phyloP scores from a whole-genome alignment of 2,113 vertebrate species.

The Hyperoodon ampullatus region DNA sequence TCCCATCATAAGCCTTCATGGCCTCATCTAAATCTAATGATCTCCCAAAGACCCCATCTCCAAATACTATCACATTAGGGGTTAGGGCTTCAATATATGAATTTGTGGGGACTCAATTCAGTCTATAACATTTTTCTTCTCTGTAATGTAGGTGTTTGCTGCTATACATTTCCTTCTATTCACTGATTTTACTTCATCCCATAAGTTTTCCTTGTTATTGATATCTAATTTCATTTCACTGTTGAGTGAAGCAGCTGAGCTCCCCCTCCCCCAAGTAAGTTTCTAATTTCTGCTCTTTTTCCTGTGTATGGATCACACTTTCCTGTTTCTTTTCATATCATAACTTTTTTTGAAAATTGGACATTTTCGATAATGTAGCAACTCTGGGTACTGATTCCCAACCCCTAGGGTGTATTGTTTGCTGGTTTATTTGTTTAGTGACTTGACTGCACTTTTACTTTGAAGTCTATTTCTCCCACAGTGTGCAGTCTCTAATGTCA shows the following conservation, averaged over 20 bases:
- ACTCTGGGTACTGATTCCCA: neutral
- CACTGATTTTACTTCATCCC: neutral
- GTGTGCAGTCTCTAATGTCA: slow-evolving; percentile 8
- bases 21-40: neutral
- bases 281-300: neutral
- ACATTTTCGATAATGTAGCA: slow-evolving; percentile 11
- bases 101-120: neutral
- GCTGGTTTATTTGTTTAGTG: neutral
- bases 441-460: neutral
- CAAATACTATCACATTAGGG: neutral
- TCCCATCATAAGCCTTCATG: neutral
- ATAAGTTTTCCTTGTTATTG: neutral
- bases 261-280: neutral
- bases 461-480: neutral
- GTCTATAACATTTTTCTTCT: neutral
- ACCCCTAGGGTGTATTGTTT: neutral
- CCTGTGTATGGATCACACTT: neutral
- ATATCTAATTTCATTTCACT: neutral
- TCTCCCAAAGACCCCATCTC: neutral
- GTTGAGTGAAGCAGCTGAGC: neutral
- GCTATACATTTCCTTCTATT: neutral
- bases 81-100: neutral
- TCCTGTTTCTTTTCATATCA: neutral
- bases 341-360: neutral
- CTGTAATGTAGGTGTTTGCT: slow-evolving; percentile 2